Percentiles rank a stretch among this genome's conserved stretches.
These are phyloP conservation scores for Drosophila busckii DNA, from an alignment of 1,140 invertebrate genomes.

Conservation along the genomic window DNA sequence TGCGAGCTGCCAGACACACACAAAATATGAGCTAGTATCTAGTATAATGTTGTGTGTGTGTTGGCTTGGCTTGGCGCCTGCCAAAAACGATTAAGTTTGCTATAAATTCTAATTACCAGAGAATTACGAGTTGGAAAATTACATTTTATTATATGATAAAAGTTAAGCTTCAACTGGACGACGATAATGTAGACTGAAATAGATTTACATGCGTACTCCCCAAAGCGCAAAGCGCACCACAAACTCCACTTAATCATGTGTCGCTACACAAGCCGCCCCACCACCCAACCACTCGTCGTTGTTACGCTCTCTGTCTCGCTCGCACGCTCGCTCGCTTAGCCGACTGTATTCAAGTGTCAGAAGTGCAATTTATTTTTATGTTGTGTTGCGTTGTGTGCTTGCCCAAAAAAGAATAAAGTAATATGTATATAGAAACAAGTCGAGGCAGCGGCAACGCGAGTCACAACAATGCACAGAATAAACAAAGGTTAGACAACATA, in stretches of 20 bases:
- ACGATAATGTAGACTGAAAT: constrained; percentile 75
- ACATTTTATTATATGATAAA: constrained; percentile 78
- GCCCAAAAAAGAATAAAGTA: constrained; percentile 37
- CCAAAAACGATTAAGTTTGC: constrained; percentile 69
- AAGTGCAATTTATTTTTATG: constrained; percentile 77
- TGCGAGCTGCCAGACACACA: constrained; percentile 13
- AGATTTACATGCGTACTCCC: constrained; percentile 76
- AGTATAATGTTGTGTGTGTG: too few relatives aligned
- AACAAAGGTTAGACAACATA: constrained; percentile 44
- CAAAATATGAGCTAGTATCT: neutral
- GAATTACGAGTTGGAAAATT: constrained; percentile 77
- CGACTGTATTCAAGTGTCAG: constrained; percentile 73
- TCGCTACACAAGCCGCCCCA: constrained; percentile 38
- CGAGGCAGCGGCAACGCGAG: constrained; percentile 30
- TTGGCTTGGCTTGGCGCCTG: constrained; percentile 26
- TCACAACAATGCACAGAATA: constrained; percentile 59
- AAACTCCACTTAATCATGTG: constrained; percentile 76
- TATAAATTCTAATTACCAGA: constrained; percentile 77
- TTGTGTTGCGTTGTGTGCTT: constrained; percentile 57
- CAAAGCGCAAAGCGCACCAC: constrained; percentile 52
- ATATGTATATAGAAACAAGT: constrained; percentile 5
- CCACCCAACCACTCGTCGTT: neutral
- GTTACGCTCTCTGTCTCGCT: neutral
- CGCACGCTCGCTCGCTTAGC: constrained; percentile 29
- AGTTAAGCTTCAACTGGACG: constrained; percentile 77